A percentile compares a stretch with the other conserved stretches of the same genome.
phyloP scores from a whole-genome alignment of 2,113 vertebrate genomes.

The Clarias magur region DNA sequence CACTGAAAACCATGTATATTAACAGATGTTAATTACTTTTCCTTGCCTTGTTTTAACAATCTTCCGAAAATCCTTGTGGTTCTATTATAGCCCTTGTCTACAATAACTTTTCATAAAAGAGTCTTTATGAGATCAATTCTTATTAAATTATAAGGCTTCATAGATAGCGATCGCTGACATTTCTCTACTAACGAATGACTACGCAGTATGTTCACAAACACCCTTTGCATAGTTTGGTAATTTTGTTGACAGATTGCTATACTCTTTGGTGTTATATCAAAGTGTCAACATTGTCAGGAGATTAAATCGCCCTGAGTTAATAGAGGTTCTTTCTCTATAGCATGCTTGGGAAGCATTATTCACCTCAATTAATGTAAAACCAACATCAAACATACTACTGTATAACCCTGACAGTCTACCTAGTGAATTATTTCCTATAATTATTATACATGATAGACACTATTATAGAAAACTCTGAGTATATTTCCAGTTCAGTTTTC shows the following conservation, averaged over 20 bases:
- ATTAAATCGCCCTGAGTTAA: conserved; percentile 19
- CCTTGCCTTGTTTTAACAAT: conserved; percentile 40
- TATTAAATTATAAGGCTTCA: conserved; percentile 16
- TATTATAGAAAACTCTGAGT: background rate
- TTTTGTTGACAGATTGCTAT: conserved; percentile 30
- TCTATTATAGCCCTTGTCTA: conserved; percentile 23
- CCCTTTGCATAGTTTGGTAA: background rate
- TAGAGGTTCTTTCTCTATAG: background rate
- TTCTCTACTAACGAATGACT: conserved; percentile 21
- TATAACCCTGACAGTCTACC: background rate
- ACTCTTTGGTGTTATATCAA: conserved; percentile 29
- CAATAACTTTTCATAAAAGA: conserved; percentile 20
- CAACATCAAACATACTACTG: background rate
- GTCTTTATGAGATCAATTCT: conserved; percentile 34
- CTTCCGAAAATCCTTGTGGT: conserved; percentile 23
- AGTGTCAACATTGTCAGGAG: conserved; percentile 31
- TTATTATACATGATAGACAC: conserved; percentile 14
- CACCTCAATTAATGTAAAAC: background rate
- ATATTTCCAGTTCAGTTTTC: background rate
- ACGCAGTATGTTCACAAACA: background rate
- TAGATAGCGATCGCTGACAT: conserved; percentile 21
- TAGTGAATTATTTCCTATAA: conserved; percentile 29
- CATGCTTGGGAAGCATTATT: background rate
- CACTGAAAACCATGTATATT: conserved; percentile 46
- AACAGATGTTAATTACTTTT: conserved; percentile 54